These are phyloP conservation scores for Scolopax mira DNA, from an alignment of 2,113 vertebrate genomes.

Conservation along the genomic window DNA sequence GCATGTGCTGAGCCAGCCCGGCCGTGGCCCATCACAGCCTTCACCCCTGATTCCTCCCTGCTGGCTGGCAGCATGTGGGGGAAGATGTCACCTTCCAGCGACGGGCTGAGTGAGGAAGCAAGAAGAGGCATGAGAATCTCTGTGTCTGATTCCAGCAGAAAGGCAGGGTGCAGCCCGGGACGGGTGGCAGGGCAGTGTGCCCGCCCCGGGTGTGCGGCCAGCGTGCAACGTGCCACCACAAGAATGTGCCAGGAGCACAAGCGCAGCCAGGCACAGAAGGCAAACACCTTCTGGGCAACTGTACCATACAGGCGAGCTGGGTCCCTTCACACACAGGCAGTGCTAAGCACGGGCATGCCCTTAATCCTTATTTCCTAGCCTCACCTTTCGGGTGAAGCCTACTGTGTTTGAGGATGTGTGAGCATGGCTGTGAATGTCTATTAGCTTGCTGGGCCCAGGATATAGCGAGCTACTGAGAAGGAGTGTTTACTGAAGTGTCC, in stretches of 20 bases:
- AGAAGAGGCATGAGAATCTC: background rate
- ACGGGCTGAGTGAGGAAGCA: background rate
- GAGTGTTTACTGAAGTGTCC: conserved; percentile 54
- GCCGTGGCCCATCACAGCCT: background rate
- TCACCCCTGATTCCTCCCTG: background rate
- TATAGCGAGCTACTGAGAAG: conserved; percentile 17
- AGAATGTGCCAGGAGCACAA: rapidly evolving
- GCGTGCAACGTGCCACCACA: background rate
- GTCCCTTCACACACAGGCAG: background rate
- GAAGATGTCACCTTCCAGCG: background rate
- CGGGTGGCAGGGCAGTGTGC: background rate
- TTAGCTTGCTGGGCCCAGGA: conserved; percentile 11
- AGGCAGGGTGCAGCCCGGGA: background rate
- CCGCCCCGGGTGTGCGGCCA: rapidly evolving
- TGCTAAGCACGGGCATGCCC: background rate
- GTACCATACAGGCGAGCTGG: rapidly evolving
- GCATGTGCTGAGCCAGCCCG: background rate
- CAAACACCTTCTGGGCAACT: rapidly evolving
- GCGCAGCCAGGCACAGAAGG: rapidly evolving
- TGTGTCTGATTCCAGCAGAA: background rate
- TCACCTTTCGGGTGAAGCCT: background rate
- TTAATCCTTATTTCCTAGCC: background rate
- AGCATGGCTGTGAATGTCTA: background rate
- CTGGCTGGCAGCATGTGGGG: background rate
- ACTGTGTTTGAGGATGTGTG: background rate